phyloP scores from a whole-genome alignment of 2,888 invertebrate species.

The Margaritifera margaritifera region DNA sequence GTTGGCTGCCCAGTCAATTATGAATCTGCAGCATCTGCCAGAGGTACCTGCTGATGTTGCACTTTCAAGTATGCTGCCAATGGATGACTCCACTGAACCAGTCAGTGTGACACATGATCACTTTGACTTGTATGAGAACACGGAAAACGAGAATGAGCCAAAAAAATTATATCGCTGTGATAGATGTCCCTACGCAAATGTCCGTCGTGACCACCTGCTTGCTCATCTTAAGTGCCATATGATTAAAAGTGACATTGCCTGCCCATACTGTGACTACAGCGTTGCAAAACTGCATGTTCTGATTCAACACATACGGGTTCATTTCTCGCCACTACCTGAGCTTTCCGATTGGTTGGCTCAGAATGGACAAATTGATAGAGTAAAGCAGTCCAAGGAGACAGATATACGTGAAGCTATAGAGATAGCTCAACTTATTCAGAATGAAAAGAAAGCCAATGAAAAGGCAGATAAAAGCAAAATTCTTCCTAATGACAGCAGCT shows the following conservation, averaged over 20 bases:
- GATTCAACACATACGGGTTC: slow-evolving; percentile 85
- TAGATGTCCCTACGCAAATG: slow-evolving; percentile 86
- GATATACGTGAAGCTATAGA: slow-evolving; percentile 58
- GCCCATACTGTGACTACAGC: slow-evolving; percentile 88
- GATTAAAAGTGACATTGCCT: slow-evolving; percentile 80
- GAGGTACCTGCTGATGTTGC: slow-evolving; percentile 76
- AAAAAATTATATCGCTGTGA: slow-evolving; percentile 82
- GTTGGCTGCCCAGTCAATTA: slow-evolving; percentile 65
- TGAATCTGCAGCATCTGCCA: slow-evolving; percentile 65
- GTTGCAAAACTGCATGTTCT: slow-evolving; percentile 83
- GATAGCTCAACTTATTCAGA: slow-evolving; percentile 34
- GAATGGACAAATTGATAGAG: slow-evolving; percentile 58
- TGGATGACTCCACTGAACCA: slow-evolving; percentile 54
- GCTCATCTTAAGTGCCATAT: slow-evolving; percentile 86
- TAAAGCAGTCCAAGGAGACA: slow-evolving; percentile 53
- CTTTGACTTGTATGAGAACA: slow-evolving; percentile 67
- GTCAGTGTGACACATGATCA: slow-evolving; percentile 64
- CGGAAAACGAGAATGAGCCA: slow-evolving; percentile 70
- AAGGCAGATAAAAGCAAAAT: not conserved
- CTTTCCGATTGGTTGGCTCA: slow-evolving; percentile 64
- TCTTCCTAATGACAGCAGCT: not conserved
- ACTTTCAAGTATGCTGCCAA: slow-evolving; percentile 62
- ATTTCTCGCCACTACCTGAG: slow-evolving; percentile 77
- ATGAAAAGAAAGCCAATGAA: slow-evolving; percentile 5
- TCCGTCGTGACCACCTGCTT: slow-evolving; percentile 82